These are phyloP conservation scores for Tetrao urogallus DNA, from an alignment of 2,113 vertebrate genomes.

Conservation along the genomic window DNA sequence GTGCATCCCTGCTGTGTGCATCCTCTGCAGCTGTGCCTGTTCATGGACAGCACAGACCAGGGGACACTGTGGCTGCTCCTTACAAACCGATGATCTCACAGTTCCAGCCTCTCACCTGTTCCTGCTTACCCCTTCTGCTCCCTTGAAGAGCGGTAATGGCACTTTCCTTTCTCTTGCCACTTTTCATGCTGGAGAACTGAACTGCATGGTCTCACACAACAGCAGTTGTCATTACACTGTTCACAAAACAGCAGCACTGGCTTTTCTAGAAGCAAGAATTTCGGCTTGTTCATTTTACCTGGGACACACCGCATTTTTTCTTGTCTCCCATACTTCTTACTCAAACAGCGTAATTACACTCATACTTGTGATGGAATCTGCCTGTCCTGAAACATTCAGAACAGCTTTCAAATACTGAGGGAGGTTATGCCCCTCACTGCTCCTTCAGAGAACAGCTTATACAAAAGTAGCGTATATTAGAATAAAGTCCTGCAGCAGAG, in stretches of 20 bases:
- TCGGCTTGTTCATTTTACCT: neutral
- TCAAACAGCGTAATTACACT: neutral
- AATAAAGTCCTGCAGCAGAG: neutral
- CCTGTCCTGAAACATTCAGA: neutral
- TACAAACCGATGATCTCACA: neutral
- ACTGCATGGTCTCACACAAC: neutral
- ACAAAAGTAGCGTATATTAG: neutral
- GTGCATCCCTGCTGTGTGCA: rapidly evolving
- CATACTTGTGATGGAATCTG: neutral
- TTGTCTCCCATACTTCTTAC: neutral
- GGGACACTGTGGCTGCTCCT: neutral
- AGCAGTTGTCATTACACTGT: neutral
- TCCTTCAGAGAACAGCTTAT: neutral
- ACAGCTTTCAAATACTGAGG: neutral
- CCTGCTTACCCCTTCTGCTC: neutral
- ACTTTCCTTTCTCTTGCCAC: neutral
- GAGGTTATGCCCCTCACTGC: neutral
- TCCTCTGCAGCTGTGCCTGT: rapidly evolving
- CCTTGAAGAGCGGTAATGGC: neutral
- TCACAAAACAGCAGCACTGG: neutral
- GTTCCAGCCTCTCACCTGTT: neutral
- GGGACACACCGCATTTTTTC: neutral
- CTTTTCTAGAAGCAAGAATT: neutral
- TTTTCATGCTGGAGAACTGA: neutral
- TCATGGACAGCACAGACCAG: rapidly evolving